Evolutionary conservation across 2,797 vertebrate species (phyloP), one percentile per base, ranked within the genome.

Genomic region (Argya squamiceps): DNA sequence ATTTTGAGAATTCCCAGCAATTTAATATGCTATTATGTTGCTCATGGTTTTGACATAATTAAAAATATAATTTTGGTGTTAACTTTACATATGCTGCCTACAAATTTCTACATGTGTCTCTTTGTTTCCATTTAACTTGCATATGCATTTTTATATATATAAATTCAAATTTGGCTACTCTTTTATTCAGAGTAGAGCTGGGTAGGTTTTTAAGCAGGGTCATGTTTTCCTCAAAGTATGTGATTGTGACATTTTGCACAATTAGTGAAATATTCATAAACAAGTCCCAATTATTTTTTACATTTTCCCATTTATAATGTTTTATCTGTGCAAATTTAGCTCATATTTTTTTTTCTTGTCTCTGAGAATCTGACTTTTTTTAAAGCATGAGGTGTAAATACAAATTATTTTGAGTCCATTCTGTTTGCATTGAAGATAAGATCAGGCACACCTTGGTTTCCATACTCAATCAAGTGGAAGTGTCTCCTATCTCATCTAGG

Each of bases 171-270:
- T 24, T 69, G 21, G 12, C 10, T 84, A 3, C 74, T 63, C 5
- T 10, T 81, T 88, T 86, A 62, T 73, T 73, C 34, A 70, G 77
- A 82, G 36, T 46, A 67, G 12, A 44, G 3, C 2, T 69, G n/a
- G 5, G 3, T 14, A 1, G 0, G 12, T 62, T 90, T 82, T 30
- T 12, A 44, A 80, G 7, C 39, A 84, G 24, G 0, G 0, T 14
- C 3, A 0, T 36, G 7, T 52, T 91, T 74, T 59, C 10, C 27
- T 60, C n/a, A 4, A 77, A 53, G 5, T 20, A 67, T 2, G 0
- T 43, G 12, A 49, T 43, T 67, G 6, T 7, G 19, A 63, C 9
- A 71, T 91, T 82, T 68, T 44, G 30, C 68, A 85, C 63, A 67
- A 18, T 91, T 91, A 62, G 13, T 60, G 49, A 68, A 69, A 76